Conservation (phyloP, 1,140 invertebrate genomes). For the Acromyrmex echinatior region DNA sequence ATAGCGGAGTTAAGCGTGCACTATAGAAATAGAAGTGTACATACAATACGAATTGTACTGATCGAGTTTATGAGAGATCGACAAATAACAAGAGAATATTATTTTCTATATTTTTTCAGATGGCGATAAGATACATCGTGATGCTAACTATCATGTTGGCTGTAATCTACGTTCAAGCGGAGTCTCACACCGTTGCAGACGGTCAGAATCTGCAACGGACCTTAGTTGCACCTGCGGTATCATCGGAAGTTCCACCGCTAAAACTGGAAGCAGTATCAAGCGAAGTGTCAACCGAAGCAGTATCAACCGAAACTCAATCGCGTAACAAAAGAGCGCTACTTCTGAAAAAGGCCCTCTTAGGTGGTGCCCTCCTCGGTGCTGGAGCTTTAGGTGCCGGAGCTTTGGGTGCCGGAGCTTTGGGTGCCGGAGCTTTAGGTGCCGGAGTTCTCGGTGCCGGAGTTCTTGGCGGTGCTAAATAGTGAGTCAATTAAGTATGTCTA, state of each 20-base stretch:
- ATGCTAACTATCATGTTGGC: conserved; percentile 46
- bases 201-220: background rate
- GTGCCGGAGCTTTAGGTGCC: conserved; percentile 61
- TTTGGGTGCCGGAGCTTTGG: conserved; percentile 52
- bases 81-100: too few species aligned
- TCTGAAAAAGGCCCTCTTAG: conserved; percentile 70
- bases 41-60: too few species aligned
- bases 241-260: background rate
- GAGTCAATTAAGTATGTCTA: conserved; percentile 33
- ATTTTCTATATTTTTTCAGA: conserved; percentile 52
- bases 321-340: conserved; percentile 23
- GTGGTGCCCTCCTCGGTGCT: conserved; percentile 57
- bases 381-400: conserved; percentile 29
- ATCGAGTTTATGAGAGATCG: too few species aligned
- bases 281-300: background rate
- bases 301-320: background rate
- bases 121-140: conserved; percentile 61
- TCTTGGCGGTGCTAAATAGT: conserved; percentile 67
- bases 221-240: background rate
- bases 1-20: too few species aligned
- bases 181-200: too few species aligned
- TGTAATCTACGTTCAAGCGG: conserved; percentile 58
- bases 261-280: background rate
- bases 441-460: conserved; percentile 42
- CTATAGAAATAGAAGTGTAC: too few species aligned